A percentile compares a stretch with the other conserved stretches of the same genome.
Conservation (phyloP, 2,888 invertebrate species). For the Caenorhabditis becei region DNA sequence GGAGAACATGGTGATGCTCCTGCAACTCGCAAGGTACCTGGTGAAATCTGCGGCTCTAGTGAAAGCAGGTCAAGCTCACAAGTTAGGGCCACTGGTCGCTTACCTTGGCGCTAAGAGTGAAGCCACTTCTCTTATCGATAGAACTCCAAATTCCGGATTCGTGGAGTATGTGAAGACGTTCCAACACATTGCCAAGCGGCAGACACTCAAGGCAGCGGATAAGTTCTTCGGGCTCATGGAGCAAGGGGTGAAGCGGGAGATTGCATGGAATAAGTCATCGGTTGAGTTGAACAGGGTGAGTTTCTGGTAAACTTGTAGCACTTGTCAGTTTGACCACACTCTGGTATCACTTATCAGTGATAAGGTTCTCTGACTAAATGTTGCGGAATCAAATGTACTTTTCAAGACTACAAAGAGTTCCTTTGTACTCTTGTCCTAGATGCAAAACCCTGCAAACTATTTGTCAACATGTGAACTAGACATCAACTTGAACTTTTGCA, state of each 20-base stretch:
- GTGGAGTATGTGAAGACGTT: constrained; percentile 50
- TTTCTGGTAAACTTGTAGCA: neutral
- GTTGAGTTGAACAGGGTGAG: constrained; percentile 66
- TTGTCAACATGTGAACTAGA: neutral
- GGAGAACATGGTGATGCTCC: constrained; percentile 93
- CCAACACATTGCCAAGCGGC: constrained; percentile 62
- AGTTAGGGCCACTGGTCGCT: constrained; percentile 58
- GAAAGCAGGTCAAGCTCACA: constrained; percentile 14
- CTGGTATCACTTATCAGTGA: neutral
- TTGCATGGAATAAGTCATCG: constrained; percentile 72
- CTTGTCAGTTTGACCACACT: constrained; percentile 1
- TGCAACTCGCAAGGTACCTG: constrained; percentile 92
- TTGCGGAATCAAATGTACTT: neutral
- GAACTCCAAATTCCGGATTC: constrained; percentile 22
- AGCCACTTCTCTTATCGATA: constrained; percentile 56
- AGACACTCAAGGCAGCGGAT: constrained; percentile 60
- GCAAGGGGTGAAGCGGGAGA: constrained; percentile 55
- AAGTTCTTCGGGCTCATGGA: constrained; percentile 62
- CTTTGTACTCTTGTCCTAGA: neutral
- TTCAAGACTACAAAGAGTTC: constrained; percentile 1
- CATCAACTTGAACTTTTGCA: constrained; percentile 14
- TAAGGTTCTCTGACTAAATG: neutral
- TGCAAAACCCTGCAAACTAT: neutral
- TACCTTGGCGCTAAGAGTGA: constrained; percentile 62
- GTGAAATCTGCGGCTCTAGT: constrained; percentile 84